Evolutionary conservation across 2,113 vertebrate species (phyloP).

Genomic region (Dermatemys mawii): DNA sequence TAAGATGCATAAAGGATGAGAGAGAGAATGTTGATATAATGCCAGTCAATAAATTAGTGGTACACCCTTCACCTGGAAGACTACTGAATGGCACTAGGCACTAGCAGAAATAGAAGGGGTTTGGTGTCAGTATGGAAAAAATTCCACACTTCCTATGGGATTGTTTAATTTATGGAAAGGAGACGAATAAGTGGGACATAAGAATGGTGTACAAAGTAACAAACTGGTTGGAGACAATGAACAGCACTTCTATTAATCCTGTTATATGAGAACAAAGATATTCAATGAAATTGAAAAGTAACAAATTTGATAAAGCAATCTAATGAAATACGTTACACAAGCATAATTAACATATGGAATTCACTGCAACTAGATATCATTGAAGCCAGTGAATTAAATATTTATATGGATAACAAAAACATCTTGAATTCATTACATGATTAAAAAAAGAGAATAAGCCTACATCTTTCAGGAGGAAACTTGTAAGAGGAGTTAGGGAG

Average conservation of each 20-base stretch:
- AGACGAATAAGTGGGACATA: not conserved
- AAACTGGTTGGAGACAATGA: not conserved
- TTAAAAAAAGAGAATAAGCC: not conserved
- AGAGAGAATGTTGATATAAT: not conserved
- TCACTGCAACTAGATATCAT: not conserved
- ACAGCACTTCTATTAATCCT: not conserved
- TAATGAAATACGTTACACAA: not conserved
- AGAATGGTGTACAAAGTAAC: not conserved
- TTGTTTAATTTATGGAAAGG: not conserved
- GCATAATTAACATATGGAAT: not conserved
- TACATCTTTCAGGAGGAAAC: not conserved
- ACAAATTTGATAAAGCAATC: not conserved
- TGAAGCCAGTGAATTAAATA: not conserved
- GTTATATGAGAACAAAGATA: not conserved
- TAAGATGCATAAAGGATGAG: not conserved
- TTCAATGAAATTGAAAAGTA: not conserved
- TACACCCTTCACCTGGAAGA: not conserved
- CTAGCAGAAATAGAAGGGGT: too few relatives aligned
- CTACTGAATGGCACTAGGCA: not conserved
- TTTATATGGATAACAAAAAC: not conserved
- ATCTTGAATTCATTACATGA: rapidly evolving
- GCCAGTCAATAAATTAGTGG: not conserved
- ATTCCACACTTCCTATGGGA: not conserved
- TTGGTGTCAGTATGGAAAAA: too few relatives aligned
- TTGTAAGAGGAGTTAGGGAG: not conserved